Evolutionary conservation across 2,797 vertebrate species (phyloP).

Genomic region (Netta rufina): DNA sequence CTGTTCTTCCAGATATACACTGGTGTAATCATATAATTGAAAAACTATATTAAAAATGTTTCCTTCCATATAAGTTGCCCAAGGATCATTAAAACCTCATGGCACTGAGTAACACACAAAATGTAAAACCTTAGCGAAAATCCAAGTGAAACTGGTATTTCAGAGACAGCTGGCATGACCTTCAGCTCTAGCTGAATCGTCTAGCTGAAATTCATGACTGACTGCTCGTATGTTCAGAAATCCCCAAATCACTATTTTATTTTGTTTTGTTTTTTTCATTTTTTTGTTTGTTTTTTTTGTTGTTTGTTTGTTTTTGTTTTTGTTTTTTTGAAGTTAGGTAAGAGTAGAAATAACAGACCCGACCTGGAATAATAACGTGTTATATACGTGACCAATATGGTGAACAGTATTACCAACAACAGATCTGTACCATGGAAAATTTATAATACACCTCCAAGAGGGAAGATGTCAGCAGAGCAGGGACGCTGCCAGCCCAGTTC

Average conservation of each 20-base stretch:
- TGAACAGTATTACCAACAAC: neutral
- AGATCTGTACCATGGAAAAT: neutral
- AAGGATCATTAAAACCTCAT: neutral
- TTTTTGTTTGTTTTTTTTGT: neutral
- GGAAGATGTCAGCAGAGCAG: neutral
- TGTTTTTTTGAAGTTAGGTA: neutral
- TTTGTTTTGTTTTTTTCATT: neutral
- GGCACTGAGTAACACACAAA: neutral
- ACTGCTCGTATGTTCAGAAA: constrained; percentile 4
- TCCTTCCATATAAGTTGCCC: neutral
- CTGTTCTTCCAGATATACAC: neutral
- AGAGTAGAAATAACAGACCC: neutral
- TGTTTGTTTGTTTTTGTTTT: too few species aligned
- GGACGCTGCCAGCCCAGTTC: accelerated
- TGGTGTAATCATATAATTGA: neutral
- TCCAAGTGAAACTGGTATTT: constrained; percentile 16
- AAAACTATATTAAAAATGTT: neutral
- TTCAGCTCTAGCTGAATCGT: constrained; percentile 19
- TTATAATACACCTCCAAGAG: neutral
- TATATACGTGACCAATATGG: neutral
- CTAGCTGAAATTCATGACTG: neutral
- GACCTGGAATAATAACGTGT: neutral
- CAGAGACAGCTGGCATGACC: neutral
- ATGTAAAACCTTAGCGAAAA: constrained; percentile 9
- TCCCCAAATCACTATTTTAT: neutral